phyloP scores from a whole-genome alignment of 2,888 invertebrate genomes.

The Pandemis cinnamomeana region DNA sequence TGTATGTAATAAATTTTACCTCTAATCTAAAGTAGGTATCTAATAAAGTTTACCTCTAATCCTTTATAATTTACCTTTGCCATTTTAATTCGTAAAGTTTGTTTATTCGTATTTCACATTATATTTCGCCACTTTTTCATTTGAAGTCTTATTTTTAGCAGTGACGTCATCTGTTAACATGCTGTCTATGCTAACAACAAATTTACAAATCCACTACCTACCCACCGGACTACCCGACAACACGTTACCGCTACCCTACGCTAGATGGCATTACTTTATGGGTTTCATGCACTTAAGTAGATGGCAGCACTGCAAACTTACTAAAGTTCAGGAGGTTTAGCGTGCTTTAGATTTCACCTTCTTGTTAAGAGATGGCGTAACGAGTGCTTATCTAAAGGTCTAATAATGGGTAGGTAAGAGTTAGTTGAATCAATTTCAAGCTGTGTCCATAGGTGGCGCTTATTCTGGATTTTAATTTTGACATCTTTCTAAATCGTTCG shows the following conservation, averaged over 20 bases:
- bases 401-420: too few relatives aligned
- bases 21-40: too few relatives aligned
- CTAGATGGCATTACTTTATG: conserved; percentile 10
- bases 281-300: neutral
- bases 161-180: neutral
- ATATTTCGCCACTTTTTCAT: too few relatives aligned
- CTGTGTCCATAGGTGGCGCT: conserved; percentile 46
- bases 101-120: too few relatives aligned
- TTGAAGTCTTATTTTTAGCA: neutral
- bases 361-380: neutral
- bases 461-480: neutral
- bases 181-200: too few relatives aligned
- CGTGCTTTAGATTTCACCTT: neutral
- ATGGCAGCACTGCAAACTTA: conserved; percentile 9
- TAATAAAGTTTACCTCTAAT: too few relatives aligned
- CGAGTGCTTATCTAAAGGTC: neutral
- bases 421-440: neutral
- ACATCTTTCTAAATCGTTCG: too few relatives aligned
- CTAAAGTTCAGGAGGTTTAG: neutral
- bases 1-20: too few relatives aligned
- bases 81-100: too few relatives aligned
- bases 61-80: too few relatives aligned
- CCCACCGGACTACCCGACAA: too few relatives aligned
- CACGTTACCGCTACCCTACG: conserved; percentile 15
- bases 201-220: too few relatives aligned